phyloP scores from a whole-genome alignment of 2,113 vertebrate species.

The Delphinapterus leucas region DNA sequence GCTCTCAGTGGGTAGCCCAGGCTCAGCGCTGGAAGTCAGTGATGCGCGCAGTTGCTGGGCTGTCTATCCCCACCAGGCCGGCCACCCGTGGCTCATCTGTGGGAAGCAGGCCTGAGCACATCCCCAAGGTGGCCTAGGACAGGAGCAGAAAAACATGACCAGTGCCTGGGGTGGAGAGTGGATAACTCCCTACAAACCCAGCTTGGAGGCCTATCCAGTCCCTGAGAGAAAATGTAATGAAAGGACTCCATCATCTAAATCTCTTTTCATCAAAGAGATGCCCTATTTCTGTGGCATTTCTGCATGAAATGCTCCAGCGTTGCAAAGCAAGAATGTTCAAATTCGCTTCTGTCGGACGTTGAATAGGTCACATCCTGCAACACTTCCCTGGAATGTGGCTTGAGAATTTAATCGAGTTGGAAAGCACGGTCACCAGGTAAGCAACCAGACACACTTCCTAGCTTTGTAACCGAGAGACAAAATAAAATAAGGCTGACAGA shows the following conservation, averaged over 20 bases:
- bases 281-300: not conserved
- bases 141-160: not conserved
- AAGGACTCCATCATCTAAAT: not conserved
- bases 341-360: not conserved
- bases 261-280: not conserved
- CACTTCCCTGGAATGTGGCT: not conserved
- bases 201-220: not conserved
- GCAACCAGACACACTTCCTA: constrained; percentile 8
- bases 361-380: not conserved
- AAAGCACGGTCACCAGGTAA: not conserved
- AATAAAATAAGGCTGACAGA: constrained; percentile 62
- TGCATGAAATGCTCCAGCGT: not conserved
- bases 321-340: not conserved
- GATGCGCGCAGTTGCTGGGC: not conserved
- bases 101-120: not conserved
- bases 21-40: too few relatives aligned
- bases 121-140: not conserved
- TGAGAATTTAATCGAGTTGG: not conserved
- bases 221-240: not conserved
- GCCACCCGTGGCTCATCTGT: not conserved
- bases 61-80: accelerated
- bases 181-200: not conserved
- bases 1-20: not conserved
- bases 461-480: constrained; percentile 56
- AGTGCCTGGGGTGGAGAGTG: not conserved